Base-by-base conservation (phyloP, 2,113 vertebrate species). In the Rhadina sibilatrix region DNA sequence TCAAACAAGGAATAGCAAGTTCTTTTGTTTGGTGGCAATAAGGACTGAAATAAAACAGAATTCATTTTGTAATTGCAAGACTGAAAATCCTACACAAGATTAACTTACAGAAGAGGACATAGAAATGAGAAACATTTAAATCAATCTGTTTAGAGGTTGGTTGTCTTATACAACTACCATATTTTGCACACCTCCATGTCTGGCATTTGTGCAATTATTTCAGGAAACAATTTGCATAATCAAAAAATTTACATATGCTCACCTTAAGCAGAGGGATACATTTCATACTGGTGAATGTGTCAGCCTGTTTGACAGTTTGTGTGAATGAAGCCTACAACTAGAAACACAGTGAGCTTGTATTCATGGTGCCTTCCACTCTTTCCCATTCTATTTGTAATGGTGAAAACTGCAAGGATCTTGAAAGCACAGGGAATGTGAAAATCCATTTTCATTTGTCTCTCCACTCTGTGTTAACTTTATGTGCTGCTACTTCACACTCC, bases 181-280 rank as follows among this genome's bases (percentile, higher is more conserved):
- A 90, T 74, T 90, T 93, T 83, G 27, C 56, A 92, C 71, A 92
- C 83, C 52, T 86, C 63, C 59, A 42, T 74, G 88, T 90, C 88
- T 97, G 42, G 47, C 23, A 75, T 95, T 94, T 83, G 66, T 83
- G 86, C 35, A 90, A 92, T 78, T 92, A 24, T 63, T 90, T 68
- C 79, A 88, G 33, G 54, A 80, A 83, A 54, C 5, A 47, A 77
- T 81, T 78, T 93, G 27, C 68, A 92, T 96, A 86, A 83, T 54
- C 47, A 7, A 77, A 23, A 74, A 47, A 90, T 86, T 92, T 88
- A 24, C 85, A 92, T 94, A 86, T 31, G 42, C 9, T 87, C 82
- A 93, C 70, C 81, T 96, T 94, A 91, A 82, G 22, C 27, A 13
- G 54, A 89, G 84, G 61, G 78, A 60, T 85, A 31, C 31, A 52